Conservation (phyloP, 1,140 invertebrate species). For the Drosophila mauritiana region DNA sequence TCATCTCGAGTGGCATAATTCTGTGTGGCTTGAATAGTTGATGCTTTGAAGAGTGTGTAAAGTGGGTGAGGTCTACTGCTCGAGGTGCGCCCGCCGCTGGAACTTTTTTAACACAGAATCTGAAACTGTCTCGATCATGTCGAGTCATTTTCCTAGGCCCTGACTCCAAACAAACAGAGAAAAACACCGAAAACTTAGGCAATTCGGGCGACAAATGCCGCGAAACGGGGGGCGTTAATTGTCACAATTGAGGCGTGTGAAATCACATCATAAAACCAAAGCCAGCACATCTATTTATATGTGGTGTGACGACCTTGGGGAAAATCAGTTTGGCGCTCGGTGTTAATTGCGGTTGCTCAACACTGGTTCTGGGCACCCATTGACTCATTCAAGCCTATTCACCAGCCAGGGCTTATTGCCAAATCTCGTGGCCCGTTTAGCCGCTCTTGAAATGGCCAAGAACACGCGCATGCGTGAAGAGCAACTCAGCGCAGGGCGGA, state of each 20-base stretch:
- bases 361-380: constrained; percentile 49
- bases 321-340: constrained; percentile 37
- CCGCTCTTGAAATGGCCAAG: constrained; percentile 59
- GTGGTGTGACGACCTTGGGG: constrained; percentile 63
- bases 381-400: constrained; percentile 23
- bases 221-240: constrained; percentile 62
- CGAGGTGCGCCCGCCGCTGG: constrained; percentile 56
- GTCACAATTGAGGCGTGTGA: constrained; percentile 81
- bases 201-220: constrained; percentile 34
- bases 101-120: constrained; percentile 39
- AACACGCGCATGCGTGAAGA: constrained; percentile 72
- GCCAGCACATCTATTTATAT: constrained; percentile 40
- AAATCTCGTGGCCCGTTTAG: constrained; percentile 52
- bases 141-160: constrained; percentile 51
- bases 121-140: constrained; percentile 68
- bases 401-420: constrained; percentile 43
- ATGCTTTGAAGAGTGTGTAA: constrained; percentile 24
- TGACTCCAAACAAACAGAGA: constrained; percentile 11
- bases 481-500: not conserved
- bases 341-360: constrained; percentile 69
- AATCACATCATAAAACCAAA: constrained; percentile 49
- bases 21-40: constrained; percentile 31
- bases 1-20: constrained; percentile 68
- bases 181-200: constrained; percentile 21
- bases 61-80: constrained; percentile 45